A percentile compares a stretch with the other conserved stretches of the same genome.
phyloP scores from a whole-genome alignment of 2,797 vertebrate species.

The Rhinogobio ventralis region DNA sequence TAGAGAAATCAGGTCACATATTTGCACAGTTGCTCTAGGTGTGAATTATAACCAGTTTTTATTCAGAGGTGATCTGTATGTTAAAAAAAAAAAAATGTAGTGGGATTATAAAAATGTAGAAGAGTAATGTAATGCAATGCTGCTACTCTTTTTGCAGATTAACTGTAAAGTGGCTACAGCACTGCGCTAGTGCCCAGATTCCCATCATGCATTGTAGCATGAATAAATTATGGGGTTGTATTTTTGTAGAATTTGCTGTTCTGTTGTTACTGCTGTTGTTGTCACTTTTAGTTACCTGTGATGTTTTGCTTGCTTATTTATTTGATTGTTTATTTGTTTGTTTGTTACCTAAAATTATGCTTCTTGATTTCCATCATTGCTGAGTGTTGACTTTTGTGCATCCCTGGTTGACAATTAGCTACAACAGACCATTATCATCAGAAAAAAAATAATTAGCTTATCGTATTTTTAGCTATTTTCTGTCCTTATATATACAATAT shows the following conservation, averaged over 20 bases:
- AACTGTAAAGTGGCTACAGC: background rate
- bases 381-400: background rate
- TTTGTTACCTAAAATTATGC: background rate
- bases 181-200: background rate
- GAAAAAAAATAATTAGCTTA: background rate
- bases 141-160: background rate
- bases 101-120: background rate
- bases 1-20: background rate
- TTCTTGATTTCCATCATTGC: background rate
- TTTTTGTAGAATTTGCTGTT: background rate
- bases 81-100: background rate
- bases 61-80: background rate
- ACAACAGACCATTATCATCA: background rate
- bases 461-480: background rate
- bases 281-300: background rate
- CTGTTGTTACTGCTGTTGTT: background rate
- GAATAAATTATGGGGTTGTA: background rate
- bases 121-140: background rate
- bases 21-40: background rate
- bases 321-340: background rate
- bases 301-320: background rate
- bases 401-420: background rate
- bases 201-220: background rate
- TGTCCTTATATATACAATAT: background rate
- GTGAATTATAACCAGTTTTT: conserved; percentile 1